Evolutionary conservation across 2,113 vertebrate species (phyloP), one percentile per base, ranked within the genome.

Genomic region (Phainopepla nitens): DNA sequence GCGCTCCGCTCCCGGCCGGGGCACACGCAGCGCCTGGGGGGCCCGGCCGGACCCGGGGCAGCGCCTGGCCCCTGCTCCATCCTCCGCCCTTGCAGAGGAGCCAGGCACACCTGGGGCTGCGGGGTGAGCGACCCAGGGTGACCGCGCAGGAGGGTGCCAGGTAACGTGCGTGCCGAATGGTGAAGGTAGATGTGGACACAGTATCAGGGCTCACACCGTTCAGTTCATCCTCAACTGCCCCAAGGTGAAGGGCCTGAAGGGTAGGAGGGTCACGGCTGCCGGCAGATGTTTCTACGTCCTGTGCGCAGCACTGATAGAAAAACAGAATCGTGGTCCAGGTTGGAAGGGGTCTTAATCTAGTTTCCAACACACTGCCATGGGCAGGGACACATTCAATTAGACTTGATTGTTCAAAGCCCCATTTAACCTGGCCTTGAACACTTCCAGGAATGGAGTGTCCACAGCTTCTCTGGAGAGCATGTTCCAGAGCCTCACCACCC

Each of bases 141-240:
- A 18, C 10, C 29, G 2, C 16, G 4, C 16, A 8, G 1, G 0
- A 20, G 25, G 25, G 29, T 3, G 23, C 28, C 22, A 1, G 36
- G 29, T 27, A 22, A 16, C 5, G 6, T 0, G 1, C 28, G 41
- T 35, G 25, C 31, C 33, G 2, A 7, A 73, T 33, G 51, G 19
- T 22, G 29, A 33, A 29, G 6, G 4, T 7, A 1, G 17, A 6
- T 29, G 11, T 0, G 20, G 51, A 4, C 25, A 2, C 29, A 3
- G 56, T 21, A 54, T 4, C 19, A 3, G 25, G 27, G 57, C 79
- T 85, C 24, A 9, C 8, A 2, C 6, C 5, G 22, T 14, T 31
- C 35, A 0, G 2, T 17, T 42, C 11, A 4, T 13, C 45, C 24
- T 0, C 47, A 14, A 0, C 8, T 15, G 2, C 8, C 24, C 1